Base-by-base conservation (phyloP, 2,888 invertebrate genomes). In the Platycnemis pennipes region DNA sequence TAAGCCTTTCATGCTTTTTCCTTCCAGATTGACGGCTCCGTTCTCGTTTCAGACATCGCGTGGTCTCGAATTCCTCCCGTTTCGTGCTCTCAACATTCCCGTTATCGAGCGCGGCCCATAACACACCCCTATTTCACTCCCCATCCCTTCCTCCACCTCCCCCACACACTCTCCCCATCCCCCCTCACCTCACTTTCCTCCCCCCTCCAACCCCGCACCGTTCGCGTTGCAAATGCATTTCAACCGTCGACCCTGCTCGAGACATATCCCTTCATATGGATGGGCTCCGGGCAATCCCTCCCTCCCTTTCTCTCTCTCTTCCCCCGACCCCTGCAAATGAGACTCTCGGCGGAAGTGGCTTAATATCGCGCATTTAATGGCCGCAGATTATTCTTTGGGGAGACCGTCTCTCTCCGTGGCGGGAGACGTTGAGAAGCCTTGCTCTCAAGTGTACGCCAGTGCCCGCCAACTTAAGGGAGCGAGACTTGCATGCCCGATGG, bases 341-440 rank as follows among this genome's bases (percentile, higher is more conserved):
- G 44, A 45, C 49, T 63, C 26, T 77, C 37, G 77, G 31, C 63
- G 44, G 91, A 69, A 63, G 91, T 44, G 91, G 56, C 44, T 77
- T 91, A 91, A 91, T 91, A 91, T 69, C 91, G 44, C 44, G 91
- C 44, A 69, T 91, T 63, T 69, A 91, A 91, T 63, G 63, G 56
- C 13, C 63, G 44, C n/a, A 69, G 89, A 89, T 89, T 89, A 91
- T 91, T 91, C 91, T 45, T 46, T 77, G 26, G 77, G 69, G 77
- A n/a, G n/a, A 2, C 37, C 16, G 63, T 63, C n/a, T n/a, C n/a
- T 22, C 63, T 53, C 19, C 19, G 63, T 22, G 16, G 77, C 77
- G 37, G 31, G 37, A 13, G 77, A 2, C 2, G 37, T 1, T 11
- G n/a, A 37, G 37, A 16, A 37, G 77, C 11, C 37, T 37, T 7